Conservation (phyloP, 2,113 vertebrate species). For the Tetrax tetrax region DNA sequence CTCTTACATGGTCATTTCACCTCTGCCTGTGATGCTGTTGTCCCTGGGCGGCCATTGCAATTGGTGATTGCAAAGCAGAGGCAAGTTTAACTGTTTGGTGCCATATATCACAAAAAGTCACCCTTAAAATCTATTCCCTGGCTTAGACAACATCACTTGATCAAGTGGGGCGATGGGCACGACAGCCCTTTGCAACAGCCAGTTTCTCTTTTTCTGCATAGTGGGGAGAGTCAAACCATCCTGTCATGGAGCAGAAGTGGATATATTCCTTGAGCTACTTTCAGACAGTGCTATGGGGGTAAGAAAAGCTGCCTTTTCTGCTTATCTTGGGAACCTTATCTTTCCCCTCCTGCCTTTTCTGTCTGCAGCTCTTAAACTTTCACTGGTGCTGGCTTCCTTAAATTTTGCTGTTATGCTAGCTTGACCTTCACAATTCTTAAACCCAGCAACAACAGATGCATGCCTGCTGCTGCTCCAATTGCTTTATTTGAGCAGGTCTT, state of each 20-base stretch:
- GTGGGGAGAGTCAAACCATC: fast-evolving
- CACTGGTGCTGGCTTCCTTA: not conserved
- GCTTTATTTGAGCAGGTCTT: not conserved
- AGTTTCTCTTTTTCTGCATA: not conserved
- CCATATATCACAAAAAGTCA: fast-evolving
- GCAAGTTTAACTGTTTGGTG: fast-evolving
- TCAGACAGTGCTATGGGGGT: not conserved
- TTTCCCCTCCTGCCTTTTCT: not conserved
- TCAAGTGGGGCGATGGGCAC: not conserved
- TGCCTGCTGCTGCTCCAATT: not conserved
- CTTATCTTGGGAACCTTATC: not conserved
- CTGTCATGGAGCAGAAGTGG: not conserved
- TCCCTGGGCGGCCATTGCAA: not conserved
- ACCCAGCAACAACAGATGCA: not conserved
- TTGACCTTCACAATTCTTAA: not conserved
- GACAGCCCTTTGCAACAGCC: not conserved
- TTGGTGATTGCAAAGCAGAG: not conserved
- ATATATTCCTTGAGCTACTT: not conserved
- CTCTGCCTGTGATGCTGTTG: not conserved
- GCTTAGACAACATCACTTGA: not conserved
- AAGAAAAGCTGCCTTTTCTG: not conserved
- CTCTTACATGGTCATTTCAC: not conserved
- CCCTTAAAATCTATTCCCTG: not conserved
- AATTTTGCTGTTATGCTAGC: not conserved
- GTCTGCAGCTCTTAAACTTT: not conserved